These are phyloP conservation scores for Drosophila kurseongensis DNA, from an alignment of 1,140 invertebrate species.

Conservation along the genomic window DNA sequence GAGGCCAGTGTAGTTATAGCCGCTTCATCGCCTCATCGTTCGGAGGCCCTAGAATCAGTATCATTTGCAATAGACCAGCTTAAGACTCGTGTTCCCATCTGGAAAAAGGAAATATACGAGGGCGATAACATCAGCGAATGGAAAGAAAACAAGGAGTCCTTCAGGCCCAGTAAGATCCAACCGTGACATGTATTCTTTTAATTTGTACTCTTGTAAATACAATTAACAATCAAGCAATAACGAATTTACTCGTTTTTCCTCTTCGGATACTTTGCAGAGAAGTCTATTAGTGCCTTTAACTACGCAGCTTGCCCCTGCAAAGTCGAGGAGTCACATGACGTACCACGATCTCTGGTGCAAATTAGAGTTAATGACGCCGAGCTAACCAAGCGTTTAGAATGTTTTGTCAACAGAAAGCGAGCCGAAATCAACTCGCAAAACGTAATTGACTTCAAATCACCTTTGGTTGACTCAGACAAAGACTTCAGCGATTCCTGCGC, in stretches of 20 bases:
- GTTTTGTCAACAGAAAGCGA: constrained; percentile 88
- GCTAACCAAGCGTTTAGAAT: constrained; percentile 86
- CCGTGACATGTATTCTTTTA: constrained; percentile 24
- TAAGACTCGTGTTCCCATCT: constrained; percentile 96
- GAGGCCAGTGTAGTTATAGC: constrained; percentile 97
- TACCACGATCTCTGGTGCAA: constrained; percentile 86
- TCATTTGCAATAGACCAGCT: constrained; percentile 93
- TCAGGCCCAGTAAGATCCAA: constrained; percentile 86
- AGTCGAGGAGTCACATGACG: constrained; percentile 71
- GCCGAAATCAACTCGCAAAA: constrained; percentile 88
- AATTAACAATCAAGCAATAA: constrained; percentile 23
- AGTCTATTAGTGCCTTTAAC: constrained; percentile 45
- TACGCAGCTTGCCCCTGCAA: constrained; percentile 64
- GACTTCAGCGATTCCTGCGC: constrained; percentile 86
- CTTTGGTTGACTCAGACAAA: constrained; percentile 1
- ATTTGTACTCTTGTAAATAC: constrained; percentile 28
- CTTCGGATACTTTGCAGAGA: constrained; percentile 9
- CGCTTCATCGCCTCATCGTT: constrained; percentile 93
- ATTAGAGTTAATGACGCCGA: constrained; percentile 86
- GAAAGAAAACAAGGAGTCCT: constrained; percentile 93
- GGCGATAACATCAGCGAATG: constrained; percentile 86
- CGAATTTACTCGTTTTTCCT: not conserved
- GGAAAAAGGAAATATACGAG: constrained; percentile 97
- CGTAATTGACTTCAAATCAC: constrained; percentile 87
- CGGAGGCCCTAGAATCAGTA: constrained; percentile 92